These are phyloP conservation scores for Malurus melanocephalus DNA, from an alignment of 2,113 vertebrate species.

Conservation along the genomic window DNA sequence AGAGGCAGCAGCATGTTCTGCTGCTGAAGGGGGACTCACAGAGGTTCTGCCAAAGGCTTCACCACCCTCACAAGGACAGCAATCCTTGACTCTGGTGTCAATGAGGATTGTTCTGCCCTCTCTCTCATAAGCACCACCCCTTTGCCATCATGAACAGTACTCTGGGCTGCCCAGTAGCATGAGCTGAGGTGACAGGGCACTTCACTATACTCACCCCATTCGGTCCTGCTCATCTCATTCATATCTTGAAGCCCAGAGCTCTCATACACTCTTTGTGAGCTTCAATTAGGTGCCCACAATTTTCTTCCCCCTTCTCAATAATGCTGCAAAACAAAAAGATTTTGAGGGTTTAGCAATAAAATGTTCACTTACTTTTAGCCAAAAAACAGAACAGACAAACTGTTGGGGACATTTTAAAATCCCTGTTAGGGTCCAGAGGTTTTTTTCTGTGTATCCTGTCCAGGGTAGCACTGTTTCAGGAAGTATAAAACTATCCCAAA, in stretches of 20 bases:
- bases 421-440: not conserved
- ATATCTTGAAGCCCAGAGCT: slow-evolving; percentile 94
- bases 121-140: not conserved
- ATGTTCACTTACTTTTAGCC: not conserved
- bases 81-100: not conserved
- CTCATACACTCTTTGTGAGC: slow-evolving; percentile 98
- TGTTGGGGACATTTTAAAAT: not conserved
- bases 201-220: slow-evolving; percentile 24
- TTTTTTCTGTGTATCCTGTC: not conserved
- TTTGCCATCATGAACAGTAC: not conserved
- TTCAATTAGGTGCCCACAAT: slow-evolving; percentile 87
- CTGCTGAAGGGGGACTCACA: not conserved
- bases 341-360: slow-evolving; percentile 5
- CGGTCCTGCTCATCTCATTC: slow-evolving; percentile 40
- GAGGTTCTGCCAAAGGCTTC: not conserved
- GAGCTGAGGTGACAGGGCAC: not conserved
- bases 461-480: not conserved
- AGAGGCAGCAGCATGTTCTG: not conserved
- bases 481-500: not conserved
- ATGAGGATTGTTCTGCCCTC: not conserved
- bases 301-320: slow-evolving; percentile 94
- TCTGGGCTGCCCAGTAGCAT: not conserved
- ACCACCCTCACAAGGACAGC: not conserved
- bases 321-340: slow-evolving; percentile 78
- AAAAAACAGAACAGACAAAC: not conserved